phyloP scores from a whole-genome alignment of 2,797 vertebrate genomes.

The Holocentrus rufus region DNA sequence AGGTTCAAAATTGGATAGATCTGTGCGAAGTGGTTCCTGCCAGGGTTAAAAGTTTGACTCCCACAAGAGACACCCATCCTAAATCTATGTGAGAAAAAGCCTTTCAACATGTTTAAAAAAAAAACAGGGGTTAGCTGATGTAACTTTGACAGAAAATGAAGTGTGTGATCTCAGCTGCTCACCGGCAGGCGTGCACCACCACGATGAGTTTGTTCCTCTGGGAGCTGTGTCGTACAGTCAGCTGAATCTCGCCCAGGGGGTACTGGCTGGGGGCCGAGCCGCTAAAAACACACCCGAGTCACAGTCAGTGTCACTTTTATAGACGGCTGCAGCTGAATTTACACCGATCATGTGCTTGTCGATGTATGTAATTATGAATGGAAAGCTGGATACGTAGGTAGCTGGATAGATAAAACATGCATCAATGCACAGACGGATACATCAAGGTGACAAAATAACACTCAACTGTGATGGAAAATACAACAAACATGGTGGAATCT shows the following conservation, averaged over 20 bases:
- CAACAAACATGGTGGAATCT: too few species aligned
- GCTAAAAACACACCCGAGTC: constrained; percentile 77
- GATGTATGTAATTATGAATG: neutral
- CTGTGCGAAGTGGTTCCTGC: neutral
- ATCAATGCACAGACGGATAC: neutral
- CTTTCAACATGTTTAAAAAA: too few species aligned
- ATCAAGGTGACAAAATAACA: too few species aligned
- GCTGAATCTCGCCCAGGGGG: constrained; percentile 93
- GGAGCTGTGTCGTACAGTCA: constrained; percentile 95
- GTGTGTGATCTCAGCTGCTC: constrained; percentile 45
- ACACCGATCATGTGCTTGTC: neutral
- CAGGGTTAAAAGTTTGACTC: neutral
- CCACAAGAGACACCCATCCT: too few species aligned
- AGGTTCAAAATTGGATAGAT: constrained; percentile 20
- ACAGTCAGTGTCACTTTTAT: constrained; percentile 48
- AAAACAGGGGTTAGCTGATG: neutral
- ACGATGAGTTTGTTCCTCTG: constrained; percentile 98
- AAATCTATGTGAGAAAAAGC: too few species aligned
- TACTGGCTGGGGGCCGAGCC: constrained; percentile 88
- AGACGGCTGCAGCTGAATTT: constrained; percentile 15
- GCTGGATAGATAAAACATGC: constrained; percentile 25
- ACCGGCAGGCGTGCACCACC: constrained; percentile 96
- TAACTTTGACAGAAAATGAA: constrained; percentile 2
- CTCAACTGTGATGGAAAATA: too few species aligned
- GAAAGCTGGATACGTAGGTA: neutral